These are phyloP conservation scores for Montipora cactus DNA, from an alignment of 64 coral and sea anemone species.

Conservation along the genomic window DNA sequence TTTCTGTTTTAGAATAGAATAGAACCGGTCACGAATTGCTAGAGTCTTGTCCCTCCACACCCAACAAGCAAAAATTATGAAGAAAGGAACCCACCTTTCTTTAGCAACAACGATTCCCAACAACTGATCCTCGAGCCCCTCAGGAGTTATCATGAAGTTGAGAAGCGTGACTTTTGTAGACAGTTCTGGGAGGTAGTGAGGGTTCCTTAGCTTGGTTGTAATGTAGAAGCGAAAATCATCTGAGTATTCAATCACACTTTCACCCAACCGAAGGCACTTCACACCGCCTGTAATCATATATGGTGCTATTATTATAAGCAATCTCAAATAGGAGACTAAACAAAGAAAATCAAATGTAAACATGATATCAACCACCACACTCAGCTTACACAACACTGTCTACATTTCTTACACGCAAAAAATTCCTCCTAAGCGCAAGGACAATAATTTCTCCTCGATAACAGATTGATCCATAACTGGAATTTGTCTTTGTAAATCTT, in stretches of 20 bases:
- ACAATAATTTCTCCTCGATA: too few species aligned
- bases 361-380: not conserved
- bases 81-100: slow-evolving; percentile 67
- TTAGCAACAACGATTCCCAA: slow-evolving; percentile 99
- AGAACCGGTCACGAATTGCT: too few species aligned
- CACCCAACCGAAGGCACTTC: slow-evolving; percentile 89
- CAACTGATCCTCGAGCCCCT: slow-evolving; percentile 95
- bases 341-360: not conserved
- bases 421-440: too few species aligned
- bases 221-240: slow-evolving; percentile 98
- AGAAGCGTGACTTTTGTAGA: slow-evolving; percentile 97
- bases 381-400: too few species aligned
- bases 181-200: slow-evolving; percentile 96
- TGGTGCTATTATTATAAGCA: not conserved
- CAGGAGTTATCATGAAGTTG: slow-evolving; percentile 99
- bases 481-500: too few species aligned
- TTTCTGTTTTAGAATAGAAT: too few species aligned
- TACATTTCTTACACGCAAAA: too few species aligned
- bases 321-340: not conserved
- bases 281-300: slow-evolving; percentile 81
- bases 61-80: not conserved
- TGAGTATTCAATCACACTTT: slow-evolving; percentile 96
- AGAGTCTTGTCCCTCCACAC: not conserved
- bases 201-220: slow-evolving; percentile 97
- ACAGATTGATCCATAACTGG: too few species aligned